A percentile compares a stretch with the other conserved stretches of the same genome.
Evolutionary conservation across 2,797 vertebrate genomes (phyloP).

Genomic region (Merluccius polli): DNA sequence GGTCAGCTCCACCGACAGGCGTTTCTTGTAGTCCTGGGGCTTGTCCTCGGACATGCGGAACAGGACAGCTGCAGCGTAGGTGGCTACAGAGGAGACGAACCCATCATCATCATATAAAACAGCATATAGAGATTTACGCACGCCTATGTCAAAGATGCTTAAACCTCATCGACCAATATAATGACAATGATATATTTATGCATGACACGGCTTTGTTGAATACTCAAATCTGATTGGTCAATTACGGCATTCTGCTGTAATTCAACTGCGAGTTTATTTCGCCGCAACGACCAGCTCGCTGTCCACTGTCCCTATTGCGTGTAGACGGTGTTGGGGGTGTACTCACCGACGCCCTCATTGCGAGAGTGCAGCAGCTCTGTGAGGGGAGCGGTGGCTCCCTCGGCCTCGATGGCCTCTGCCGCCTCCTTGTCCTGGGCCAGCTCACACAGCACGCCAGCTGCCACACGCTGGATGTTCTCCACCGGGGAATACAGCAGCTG

Average conservation of each 20-base stretch:
- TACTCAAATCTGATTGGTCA: too few species aligned
- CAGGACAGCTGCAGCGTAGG: conserved; percentile 93
- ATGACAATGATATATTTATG: neutral
- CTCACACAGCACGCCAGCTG: conserved; percentile 96
- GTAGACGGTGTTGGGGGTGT: neutral
- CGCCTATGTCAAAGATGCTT: too few species aligned
- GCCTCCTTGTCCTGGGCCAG: conserved; percentile 98
- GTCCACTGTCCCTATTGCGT: too few species aligned
- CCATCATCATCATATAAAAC: too few species aligned
- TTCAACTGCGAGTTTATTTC: too few species aligned
- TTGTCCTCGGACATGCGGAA: conserved; percentile 99
- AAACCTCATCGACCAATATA: too few species aligned
- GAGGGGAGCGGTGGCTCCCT: conserved; percentile 95
- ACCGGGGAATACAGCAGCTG: conserved; percentile 97
- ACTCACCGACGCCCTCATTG: conserved; percentile 96
- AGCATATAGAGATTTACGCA: too few species aligned
- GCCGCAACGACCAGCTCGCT: too few species aligned
- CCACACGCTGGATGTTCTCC: conserved; percentile 98
- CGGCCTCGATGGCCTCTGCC: conserved; percentile 95
- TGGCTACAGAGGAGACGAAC: conserved; percentile 70
- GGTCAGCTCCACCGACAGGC: conserved; percentile 93
- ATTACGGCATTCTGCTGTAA: too few species aligned
- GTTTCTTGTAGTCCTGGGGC: conserved; percentile 98
- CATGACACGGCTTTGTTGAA: too few species aligned
- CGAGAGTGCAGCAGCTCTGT: conserved; percentile 96